Evolutionary conservation across 1,140 invertebrate genomes (phyloP), one percentile per base, ranked within the genome.

Genomic region (Cotesia typhae): DNA sequence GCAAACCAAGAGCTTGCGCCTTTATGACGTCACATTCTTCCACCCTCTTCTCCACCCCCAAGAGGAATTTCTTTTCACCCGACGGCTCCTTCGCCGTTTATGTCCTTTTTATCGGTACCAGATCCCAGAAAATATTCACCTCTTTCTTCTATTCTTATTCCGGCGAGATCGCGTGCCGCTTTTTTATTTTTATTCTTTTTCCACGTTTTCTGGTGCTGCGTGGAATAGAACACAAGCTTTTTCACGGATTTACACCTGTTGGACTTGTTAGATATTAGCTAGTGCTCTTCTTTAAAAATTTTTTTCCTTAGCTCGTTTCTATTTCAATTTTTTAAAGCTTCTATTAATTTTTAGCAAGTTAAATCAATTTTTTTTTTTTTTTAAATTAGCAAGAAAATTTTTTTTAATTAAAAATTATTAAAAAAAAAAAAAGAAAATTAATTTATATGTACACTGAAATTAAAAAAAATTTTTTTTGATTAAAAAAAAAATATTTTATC

Each of bases 181-280:
- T 73, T 67, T 12, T 65, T 53, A 65, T 20, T 60, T 55, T 65
- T 72, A 38, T 28, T 71, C 10, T 61, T 51, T 63, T 20, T 66
- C 64, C 57, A 74, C 70, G 70, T 68, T 70, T 74, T 61, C 52
- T 52, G 14, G 47, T 65, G 14, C 67, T 73, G 37, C 1, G 28
- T 28, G 28, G 28, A 28, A 28, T 28, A 28, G 28, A 28, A 28
- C 28, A 28, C 28, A 28, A 74, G 80, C 81, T 80, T 84, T 83
- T 83, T 83, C 78, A 72, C 79, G 76, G 79, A 82, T 83, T 85
- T 85, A 80, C 84, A 85, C 84, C 84, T 85, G 84, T 85, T 85
- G 84, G 81, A 85, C 79, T 83, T 82, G 52, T 63, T 14, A 76
- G 41, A 47, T 47, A 47, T 9, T 9, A 47, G 10, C 41, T 47